Conservation (phyloP, 1,140 invertebrate genomes). For the Saccostrea cuccullata region DNA sequence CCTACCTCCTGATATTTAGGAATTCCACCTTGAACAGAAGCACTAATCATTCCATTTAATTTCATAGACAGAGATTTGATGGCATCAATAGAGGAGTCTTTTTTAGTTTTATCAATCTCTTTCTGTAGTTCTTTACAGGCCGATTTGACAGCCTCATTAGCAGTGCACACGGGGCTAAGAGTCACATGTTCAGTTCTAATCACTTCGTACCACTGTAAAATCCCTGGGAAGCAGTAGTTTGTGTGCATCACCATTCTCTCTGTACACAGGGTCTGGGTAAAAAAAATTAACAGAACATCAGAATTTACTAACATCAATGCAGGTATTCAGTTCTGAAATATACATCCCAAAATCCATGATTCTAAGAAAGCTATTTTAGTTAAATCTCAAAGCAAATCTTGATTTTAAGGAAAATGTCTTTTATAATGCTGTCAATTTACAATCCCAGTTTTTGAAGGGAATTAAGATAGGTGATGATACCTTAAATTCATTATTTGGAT, state of each 20-base stretch:
- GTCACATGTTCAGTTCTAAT: slow-evolving; percentile 56
- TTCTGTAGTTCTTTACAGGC: slow-evolving; percentile 68
- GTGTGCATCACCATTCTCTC: slow-evolving; percentile 71
- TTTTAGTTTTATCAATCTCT: slow-evolving; percentile 57
- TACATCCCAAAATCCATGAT: too few relatives aligned
- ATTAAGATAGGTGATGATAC: slow-evolving; percentile 51
- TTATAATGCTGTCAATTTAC: too few relatives aligned
- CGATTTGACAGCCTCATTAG: slow-evolving; percentile 69
- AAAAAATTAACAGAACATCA: background rate
- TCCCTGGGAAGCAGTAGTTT: slow-evolving; percentile 72
- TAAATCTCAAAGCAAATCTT: too few relatives aligned
- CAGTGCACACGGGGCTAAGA: slow-evolving; percentile 69
- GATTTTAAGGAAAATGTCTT: too few relatives aligned
- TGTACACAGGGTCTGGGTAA: slow-evolving; percentile 71
- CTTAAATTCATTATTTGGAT: slow-evolving; percentile 75
- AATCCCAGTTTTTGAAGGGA: too few relatives aligned
- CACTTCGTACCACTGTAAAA: slow-evolving; percentile 76
- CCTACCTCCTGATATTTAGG: slow-evolving; percentile 74
- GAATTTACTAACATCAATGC: background rate
- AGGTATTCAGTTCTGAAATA: too few relatives aligned
- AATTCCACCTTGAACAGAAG: slow-evolving; percentile 74
- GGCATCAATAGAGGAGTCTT: slow-evolving; percentile 58
- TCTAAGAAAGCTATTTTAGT: too few relatives aligned
- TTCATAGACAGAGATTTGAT: slow-evolving; percentile 96
- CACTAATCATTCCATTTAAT: slow-evolving; percentile 79